These are phyloP conservation scores for Scaptomyza graminum DNA, from an alignment of 1,140 invertebrate species.

Conservation along the genomic window DNA sequence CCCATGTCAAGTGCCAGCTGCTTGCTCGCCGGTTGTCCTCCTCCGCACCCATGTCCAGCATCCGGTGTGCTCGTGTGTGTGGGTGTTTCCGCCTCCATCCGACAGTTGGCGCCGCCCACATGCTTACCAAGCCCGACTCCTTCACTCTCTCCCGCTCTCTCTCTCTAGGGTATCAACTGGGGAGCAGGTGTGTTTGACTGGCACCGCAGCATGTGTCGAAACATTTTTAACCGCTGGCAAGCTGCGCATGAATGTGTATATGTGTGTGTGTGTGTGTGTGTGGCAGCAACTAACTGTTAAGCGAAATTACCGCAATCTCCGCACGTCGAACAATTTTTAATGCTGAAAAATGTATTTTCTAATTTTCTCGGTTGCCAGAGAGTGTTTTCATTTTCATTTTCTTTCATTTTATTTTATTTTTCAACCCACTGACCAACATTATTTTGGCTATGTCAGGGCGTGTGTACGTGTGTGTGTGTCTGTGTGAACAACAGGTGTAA, in stretches of 20 bases:
- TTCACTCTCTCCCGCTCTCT: neutral
- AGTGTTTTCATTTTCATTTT: slow-evolving; percentile 4
- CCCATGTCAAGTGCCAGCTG: slow-evolving; percentile 80
- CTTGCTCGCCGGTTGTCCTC: slow-evolving; percentile 37
- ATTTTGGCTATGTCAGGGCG: slow-evolving; percentile 70
- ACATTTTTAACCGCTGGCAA: slow-evolving; percentile 39
- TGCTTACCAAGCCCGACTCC: slow-evolving; percentile 32
- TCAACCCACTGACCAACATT: slow-evolving; percentile 43
- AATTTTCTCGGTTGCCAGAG: slow-evolving; percentile 50
- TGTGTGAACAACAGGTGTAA: slow-evolving; percentile 52
- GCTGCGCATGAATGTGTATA: neutral
- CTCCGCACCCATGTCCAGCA: slow-evolving; percentile 5
- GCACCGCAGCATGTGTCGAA: slow-evolving; percentile 66
- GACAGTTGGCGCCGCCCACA: slow-evolving; percentile 65
- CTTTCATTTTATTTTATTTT: neutral
- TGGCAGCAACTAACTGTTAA: slow-evolving; percentile 72
- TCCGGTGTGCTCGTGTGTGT: neutral
- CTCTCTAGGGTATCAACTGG: slow-evolving; percentile 20
- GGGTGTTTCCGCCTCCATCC: slow-evolving; percentile 23
- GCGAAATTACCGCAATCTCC: slow-evolving; percentile 79
- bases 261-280: slow-evolving; percentile 24
- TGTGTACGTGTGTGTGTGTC: neutral
- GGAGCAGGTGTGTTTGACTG: slow-evolving; percentile 72
- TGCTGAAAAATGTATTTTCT: slow-evolving; percentile 80
- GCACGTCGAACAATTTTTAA: slow-evolving; percentile 80